Evolutionary conservation across 2,797 vertebrate species (phyloP).

Genomic region (Enteromius fasciolatus): DNA sequence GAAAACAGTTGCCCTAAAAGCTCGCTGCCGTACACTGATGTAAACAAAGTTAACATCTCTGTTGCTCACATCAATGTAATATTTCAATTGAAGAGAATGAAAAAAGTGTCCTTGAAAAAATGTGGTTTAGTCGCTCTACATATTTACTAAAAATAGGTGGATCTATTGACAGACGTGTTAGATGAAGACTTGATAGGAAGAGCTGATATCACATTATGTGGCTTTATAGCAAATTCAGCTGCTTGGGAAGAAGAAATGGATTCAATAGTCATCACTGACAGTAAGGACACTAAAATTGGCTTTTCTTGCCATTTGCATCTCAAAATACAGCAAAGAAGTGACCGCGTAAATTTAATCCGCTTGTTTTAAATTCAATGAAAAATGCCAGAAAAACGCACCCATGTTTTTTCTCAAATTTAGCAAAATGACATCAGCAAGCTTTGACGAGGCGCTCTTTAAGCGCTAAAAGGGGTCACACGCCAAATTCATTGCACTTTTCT

Average conservation of each 20-base stretch:
- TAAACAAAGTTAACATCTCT: neutral
- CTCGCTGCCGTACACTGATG: constrained; percentile 13
- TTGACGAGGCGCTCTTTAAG: neutral
- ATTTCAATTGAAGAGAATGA: constrained; percentile 37
- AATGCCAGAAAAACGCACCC: neutral
- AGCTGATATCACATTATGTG: constrained; percentile 18
- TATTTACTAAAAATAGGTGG: constrained; percentile 48
- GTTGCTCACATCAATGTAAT: neutral
- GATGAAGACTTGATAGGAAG: constrained; percentile 44
- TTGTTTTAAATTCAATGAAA: constrained; percentile 5
- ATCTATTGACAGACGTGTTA: constrained; percentile 47
- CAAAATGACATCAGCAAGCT: neutral
- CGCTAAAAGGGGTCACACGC: neutral
- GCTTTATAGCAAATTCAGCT: neutral
- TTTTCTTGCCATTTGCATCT: constrained; percentile 11
- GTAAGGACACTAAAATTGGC: constrained; percentile 8
- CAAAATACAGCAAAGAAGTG: constrained; percentile 16
- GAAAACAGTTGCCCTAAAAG: constrained; percentile 11
- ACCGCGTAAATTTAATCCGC: constrained; percentile 3
- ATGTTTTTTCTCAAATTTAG: neutral
- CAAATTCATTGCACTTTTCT: constrained; percentile 23
- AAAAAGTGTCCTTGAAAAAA: constrained; percentile 47
- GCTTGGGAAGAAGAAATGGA: neutral
- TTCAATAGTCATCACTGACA: constrained; percentile 8
- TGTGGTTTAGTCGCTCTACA: constrained; percentile 24